phyloP scores from a whole-genome alignment of 2,113 vertebrate genomes.

The Ceyx melanurus region DNA sequence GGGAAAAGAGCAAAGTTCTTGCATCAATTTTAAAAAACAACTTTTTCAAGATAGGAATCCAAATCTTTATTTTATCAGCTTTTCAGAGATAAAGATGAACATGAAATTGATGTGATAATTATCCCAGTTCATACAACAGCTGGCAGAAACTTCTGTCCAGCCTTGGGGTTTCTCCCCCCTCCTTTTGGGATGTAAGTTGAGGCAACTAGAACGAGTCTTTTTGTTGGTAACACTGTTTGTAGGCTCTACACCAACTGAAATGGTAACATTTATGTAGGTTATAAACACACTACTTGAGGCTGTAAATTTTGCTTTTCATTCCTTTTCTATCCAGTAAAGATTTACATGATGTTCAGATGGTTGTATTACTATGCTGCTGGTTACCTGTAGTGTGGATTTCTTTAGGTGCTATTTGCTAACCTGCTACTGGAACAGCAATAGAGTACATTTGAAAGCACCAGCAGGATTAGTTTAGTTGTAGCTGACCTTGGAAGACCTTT shows the following conservation, averaged over 20 bases:
- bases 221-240: neutral
- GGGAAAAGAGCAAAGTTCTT: neutral
- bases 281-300: neutral
- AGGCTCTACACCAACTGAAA: neutral
- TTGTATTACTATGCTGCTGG: neutral
- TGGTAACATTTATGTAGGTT: neutral
- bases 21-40: neutral
- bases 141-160: neutral
- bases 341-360: neutral
- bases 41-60: neutral
- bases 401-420: neutral
- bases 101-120: neutral
- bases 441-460: neutral
- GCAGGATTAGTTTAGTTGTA: neutral
- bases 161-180: neutral
- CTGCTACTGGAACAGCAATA: neutral
- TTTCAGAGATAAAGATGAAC: neutral
- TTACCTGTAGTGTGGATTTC: neutral
- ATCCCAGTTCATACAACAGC: neutral
- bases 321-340: neutral
- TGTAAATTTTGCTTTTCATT: neutral
- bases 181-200: neutral
- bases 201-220: neutral
- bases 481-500: neutral
- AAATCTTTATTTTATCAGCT: neutral